Percentiles rank a stretch among this genome's conserved stretches.
phyloP scores from a whole-genome alignment of 2,113 vertebrate species.

The Stercorarius parasiticus region DNA sequence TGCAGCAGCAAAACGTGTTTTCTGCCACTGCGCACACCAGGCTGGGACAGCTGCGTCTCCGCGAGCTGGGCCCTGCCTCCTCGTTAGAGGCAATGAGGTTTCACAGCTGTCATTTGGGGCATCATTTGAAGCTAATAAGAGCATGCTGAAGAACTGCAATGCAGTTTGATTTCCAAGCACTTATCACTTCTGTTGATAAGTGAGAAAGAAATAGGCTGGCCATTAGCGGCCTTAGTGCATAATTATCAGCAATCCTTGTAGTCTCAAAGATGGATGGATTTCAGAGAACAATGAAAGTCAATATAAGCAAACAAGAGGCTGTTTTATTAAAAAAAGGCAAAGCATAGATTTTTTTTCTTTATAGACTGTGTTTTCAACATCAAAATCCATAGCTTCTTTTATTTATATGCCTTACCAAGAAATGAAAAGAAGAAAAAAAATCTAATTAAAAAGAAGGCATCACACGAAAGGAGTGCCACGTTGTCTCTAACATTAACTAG shows the following conservation, averaged over 20 bases:
- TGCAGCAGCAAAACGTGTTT: no score
- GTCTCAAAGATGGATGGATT: neutral
- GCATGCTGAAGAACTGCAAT: neutral
- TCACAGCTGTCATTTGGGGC: neutral
- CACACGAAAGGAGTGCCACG: neutral
- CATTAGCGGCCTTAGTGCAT: neutral
- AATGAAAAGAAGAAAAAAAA: neutral
- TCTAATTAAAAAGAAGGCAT: neutral
- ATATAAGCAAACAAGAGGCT: neutral
- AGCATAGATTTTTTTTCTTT: neutral
- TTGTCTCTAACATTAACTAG: neutral
- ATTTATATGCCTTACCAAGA: neutral
- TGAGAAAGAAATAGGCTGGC: neutral
- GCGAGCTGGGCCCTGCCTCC: neutral
- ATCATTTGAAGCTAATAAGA: neutral
- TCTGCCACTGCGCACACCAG: accelerated
- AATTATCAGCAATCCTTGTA: neutral
- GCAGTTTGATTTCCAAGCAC: neutral
- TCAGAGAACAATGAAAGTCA: neutral
- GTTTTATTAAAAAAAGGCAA: neutral
- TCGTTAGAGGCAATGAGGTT: neutral
- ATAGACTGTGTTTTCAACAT: neutral
- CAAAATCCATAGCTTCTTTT: neutral
- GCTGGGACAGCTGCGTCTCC: accelerated
- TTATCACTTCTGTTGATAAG: neutral